A percentile compares a stretch with the other conserved stretches of the same genome.
phyloP scores from a whole-genome alignment of 1,140 invertebrate species.

The Orchesella cincta region DNA sequence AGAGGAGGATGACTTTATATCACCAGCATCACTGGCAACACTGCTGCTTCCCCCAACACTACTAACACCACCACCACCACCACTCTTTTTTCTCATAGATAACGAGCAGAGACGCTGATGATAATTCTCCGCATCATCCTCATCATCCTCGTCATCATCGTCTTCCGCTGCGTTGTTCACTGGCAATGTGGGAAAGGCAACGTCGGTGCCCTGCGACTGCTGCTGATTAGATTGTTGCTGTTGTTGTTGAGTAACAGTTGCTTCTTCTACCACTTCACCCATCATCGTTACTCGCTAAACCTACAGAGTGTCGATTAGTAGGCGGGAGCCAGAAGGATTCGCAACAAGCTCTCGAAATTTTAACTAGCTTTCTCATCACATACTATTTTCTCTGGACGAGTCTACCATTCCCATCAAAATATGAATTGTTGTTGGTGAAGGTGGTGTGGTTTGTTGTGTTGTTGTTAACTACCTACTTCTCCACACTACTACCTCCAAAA shows the following conservation, averaged over 20 bases:
- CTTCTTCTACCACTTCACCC: conserved; percentile 13
- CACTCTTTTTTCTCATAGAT: not conserved
- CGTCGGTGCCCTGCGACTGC: not conserved
- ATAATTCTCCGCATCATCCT: not conserved
- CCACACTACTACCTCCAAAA: no score
- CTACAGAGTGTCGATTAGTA: not conserved
- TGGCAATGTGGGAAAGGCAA: not conserved
- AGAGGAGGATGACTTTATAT: not conserved
- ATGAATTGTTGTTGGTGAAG: no score
- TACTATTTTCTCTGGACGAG: no score
- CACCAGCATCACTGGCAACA: not conserved
- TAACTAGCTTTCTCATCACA: conserved; percentile 7
- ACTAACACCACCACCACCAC: not conserved
- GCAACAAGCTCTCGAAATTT: not conserved
- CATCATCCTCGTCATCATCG: conserved; percentile 1
- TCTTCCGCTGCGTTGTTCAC: not conserved
- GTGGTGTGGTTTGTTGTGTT: no score
- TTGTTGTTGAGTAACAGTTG: not conserved
- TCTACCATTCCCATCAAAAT: no score
- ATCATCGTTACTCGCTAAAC: not conserved
- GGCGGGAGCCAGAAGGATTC: not conserved
- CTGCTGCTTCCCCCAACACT: not conserved
- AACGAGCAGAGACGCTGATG: not conserved
- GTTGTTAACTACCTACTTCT: no score
- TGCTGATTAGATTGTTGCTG: conserved; percentile 1